These are phyloP conservation scores for Apostichopus japonicus DNA, from an alignment of 35 echinoderm and acorn worm genomes.

Conservation along the genomic window DNA sequence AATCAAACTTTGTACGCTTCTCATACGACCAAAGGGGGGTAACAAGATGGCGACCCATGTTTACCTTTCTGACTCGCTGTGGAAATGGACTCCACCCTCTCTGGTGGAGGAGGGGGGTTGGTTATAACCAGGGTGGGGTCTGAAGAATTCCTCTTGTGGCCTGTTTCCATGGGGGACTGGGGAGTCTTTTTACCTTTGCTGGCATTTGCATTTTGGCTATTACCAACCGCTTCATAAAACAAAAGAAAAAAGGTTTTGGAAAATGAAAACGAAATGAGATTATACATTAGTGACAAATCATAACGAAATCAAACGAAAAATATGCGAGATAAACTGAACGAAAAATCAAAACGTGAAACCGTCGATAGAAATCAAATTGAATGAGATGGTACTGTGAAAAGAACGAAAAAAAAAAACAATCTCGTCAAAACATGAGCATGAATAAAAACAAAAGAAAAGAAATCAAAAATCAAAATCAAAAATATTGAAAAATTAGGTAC, in stretches of 20 bases:
- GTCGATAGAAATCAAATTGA: no score
- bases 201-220: constrained; percentile 6
- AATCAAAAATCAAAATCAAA: neutral
- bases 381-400: neutral
- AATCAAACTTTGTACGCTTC: neutral
- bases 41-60: neutral
- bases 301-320: no score
- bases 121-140: constrained; percentile 68
- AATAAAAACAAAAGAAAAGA: neutral
- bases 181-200: constrained; percentile 32
- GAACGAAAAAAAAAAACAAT: neutral
- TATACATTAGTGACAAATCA: neutral
- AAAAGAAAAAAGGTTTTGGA: neutral
- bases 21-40: neutral
- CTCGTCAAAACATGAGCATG: no score
- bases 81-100: constrained; percentile 77
- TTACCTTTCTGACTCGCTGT: constrained; percentile 36
- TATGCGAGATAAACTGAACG: neutral
- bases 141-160: constrained; percentile 83
- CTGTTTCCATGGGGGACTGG: constrained; percentile 58
- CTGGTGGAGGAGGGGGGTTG: constrained; percentile 78
- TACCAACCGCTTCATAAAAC: neutral
- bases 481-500: neutral
- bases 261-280: neutral
- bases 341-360: neutral